Evolutionary conservation across 2,797 vertebrate genomes (phyloP).

Genomic region (Rhincodon typus): DNA sequence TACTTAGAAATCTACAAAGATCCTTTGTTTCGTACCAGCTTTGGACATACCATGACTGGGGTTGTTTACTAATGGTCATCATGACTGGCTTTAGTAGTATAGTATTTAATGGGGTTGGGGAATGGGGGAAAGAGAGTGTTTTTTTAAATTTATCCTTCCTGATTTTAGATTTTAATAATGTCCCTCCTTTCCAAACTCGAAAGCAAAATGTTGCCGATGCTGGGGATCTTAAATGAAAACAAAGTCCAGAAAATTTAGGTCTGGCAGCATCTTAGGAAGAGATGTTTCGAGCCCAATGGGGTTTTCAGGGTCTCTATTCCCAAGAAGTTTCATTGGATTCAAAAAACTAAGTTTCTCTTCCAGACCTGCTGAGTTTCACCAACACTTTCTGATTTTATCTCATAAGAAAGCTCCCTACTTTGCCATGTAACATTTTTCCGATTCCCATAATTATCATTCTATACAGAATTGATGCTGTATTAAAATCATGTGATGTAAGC

Average conservation of each 20-base stretch:
- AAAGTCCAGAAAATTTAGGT: too few species aligned
- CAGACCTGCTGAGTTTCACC: too few species aligned
- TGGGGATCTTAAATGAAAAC: too few species aligned
- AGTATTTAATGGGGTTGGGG: not conserved
- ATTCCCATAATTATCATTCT: not conserved
- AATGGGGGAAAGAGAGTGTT: not conserved
- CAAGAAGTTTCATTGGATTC: too few species aligned
- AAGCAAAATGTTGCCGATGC: too few species aligned
- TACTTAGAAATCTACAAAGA: not conserved
- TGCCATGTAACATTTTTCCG: not conserved
- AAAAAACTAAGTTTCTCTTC: too few species aligned
- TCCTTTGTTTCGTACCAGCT: not conserved
- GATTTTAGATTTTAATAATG: not conserved
- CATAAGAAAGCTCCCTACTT: too few species aligned
- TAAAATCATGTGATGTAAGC: not conserved
- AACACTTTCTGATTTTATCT: too few species aligned
- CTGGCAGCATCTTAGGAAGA: too few species aligned
- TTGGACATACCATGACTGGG: too few species aligned
- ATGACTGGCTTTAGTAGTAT: not conserved
- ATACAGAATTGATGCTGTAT: not conserved
- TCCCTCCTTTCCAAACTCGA: not conserved
- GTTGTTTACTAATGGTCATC: not conserved
- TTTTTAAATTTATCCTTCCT: not conserved
- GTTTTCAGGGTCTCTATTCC: too few species aligned
- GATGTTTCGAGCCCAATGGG: too few species aligned